Base-by-base conservation (phyloP, 2,113 vertebrate genomes). In the Oreochromis tanganicae region DNA sequence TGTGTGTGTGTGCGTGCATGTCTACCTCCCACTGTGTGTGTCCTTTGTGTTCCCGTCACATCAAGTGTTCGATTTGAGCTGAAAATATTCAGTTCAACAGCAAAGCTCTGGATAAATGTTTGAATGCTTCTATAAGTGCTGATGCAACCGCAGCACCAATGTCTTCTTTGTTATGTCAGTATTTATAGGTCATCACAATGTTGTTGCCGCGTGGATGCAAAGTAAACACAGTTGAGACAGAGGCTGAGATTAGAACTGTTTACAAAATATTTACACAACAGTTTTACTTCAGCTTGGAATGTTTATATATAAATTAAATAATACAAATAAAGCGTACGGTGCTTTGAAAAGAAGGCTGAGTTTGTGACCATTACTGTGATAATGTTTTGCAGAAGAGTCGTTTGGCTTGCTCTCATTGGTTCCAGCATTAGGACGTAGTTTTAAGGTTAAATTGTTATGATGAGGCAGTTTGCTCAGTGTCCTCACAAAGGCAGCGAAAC, bases 71-170 rank as follows among this genome's bases (percentile, higher is more conserved):
- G 85, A 92, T 86, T 83, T 82, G 81, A 84, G 71, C 71, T 78
- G 71, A 78, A 50, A 78, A 78, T 50, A 78, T 50, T 50, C 71
- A 50, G 71, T 78, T 78, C 9, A 78, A 43, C 80, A 79, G 75
- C 34, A 36, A 78, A 75, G 88, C 73, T 81, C 71, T 38, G 34
- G 71, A 91, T 87, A 87, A 87, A 93, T 87, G 82, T 87, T 88
- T 85, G 7, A 80, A 85, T 83, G 46, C 85, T 87, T 91, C 81
- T 84, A 2, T 32, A 50, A 79, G 38, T 63, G 48, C 83, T 93
- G 92, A 93, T 63, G 92, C 90, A 94, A 94, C 80, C 10, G 38
- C 21, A 57, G 57, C 9, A 27, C 38, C 63, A 82, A 55, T 10
- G 36, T 50, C 14, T 41, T 81, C 19, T 36, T 48, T 52, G n/a